phyloP scores from a whole-genome alignment of 2,113 vertebrate genomes.

The Furnarius figulus region DNA sequence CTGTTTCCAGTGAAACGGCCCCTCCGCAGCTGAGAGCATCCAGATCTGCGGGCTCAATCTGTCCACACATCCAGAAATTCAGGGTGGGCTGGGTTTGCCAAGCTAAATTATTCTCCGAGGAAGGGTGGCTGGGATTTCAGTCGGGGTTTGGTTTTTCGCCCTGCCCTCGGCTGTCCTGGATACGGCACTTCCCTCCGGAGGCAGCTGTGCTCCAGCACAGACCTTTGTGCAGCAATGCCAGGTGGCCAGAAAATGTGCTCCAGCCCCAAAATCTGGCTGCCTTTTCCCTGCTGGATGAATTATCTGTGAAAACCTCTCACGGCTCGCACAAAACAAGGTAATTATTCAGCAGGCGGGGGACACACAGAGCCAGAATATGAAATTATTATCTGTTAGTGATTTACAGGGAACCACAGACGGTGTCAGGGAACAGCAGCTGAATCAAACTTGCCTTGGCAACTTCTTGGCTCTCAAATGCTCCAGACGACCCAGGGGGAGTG shows the following conservation, averaged over 20 bases:
- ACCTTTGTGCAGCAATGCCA: slow-evolving; percentile 24
- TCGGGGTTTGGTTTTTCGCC: neutral
- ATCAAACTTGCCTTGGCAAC: slow-evolving; percentile 15
- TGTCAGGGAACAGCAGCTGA: slow-evolving; percentile 19
- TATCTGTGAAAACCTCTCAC: slow-evolving; percentile 37
- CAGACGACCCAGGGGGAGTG: neutral
- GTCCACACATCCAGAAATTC: neutral
- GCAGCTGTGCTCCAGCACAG: neutral
- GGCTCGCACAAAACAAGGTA: slow-evolving; percentile 48
- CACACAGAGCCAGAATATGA: neutral
- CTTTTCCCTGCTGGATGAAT: slow-evolving; percentile 31
- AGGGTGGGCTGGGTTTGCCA: slow-evolving; percentile 19
- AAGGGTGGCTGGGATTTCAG: neutral
- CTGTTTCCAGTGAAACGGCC: neutral
- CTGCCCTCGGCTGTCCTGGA: slow-evolving; percentile 34
- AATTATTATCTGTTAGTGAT: slow-evolving; percentile 56
- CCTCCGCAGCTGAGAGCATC: neutral
- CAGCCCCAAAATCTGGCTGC: slow-evolving; percentile 26
- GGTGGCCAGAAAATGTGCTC: slow-evolving; percentile 35
- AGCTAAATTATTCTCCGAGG: neutral
- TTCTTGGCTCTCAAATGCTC: neutral
- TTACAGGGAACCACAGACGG: neutral
- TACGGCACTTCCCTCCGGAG: neutral
- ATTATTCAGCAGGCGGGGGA: slow-evolving; percentile 46
- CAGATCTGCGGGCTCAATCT: neutral